These are phyloP conservation scores for Platysternon megacephalum DNA, from an alignment of 2,113 vertebrate genomes.

Conservation along the genomic window DNA sequence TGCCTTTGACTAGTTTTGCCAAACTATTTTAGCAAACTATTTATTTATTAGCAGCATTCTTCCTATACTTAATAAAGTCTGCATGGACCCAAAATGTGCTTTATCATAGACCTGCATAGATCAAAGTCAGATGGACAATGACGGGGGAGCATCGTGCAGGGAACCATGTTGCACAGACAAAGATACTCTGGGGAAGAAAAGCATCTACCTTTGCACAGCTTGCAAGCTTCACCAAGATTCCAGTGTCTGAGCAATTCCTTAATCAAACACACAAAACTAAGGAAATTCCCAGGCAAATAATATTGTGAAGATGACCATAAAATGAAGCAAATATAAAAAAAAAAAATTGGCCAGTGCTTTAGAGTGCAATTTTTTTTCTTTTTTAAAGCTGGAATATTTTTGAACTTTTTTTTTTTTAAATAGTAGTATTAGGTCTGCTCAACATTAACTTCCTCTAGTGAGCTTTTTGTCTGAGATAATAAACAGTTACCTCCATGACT, in stretches of 20 bases:
- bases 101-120: not conserved
- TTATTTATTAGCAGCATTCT: not conserved
- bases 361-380: not conserved
- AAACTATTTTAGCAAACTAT: not conserved
- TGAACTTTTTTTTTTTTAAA: not conserved
- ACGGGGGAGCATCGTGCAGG: not conserved
- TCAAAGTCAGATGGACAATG: not conserved
- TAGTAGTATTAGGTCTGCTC: no score
- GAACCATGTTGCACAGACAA: not conserved
- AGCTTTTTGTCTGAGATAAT: rapidly evolving
- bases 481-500: rapidly evolving
- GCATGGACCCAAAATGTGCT: not conserved
- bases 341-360: not conserved
- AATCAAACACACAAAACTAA: not conserved
- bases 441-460: rapidly evolving
- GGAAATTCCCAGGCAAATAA: not conserved
- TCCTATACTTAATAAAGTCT: no score
- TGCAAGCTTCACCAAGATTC: not conserved
- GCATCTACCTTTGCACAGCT: not conserved
- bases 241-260: not conserved
- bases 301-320: not conserved
- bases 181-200: not conserved
- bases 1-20: not conserved
- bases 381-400: not conserved
- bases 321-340: not conserved